Evolutionary conservation across 2,888 invertebrate species (phyloP), one percentile per base, ranked within the genome.

Genomic region (Melitaea athalia): DNA sequence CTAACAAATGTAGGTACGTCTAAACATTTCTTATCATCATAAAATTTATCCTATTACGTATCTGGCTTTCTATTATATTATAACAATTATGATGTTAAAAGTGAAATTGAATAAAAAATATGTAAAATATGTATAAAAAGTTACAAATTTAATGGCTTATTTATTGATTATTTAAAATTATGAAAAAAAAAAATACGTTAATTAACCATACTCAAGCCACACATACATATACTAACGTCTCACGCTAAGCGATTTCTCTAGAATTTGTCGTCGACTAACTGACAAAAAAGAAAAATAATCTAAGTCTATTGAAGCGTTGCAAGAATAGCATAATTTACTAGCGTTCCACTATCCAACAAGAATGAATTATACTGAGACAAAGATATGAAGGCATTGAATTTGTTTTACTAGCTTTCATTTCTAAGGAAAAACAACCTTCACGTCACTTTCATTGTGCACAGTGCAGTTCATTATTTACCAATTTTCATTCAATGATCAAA

Each of bases 401-500:
- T 80, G 83, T 83, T 83, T 84, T 81, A 80, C 80, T 76, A 75
- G 83, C 87, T 89, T 87, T 88, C 87, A 74, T 83, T 85, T 85
- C 76, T 78, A 77, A 82, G 79, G 83, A 85, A 86, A 85, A 87
- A 85, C 79, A 67, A 66, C 60, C 75, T 73, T 73, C 69, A 69
- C 76, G 80, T 79, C 78, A 80, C 82, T 86, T 81, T 84, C 81
- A 83, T 84, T 81, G 82, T 83, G 76, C 78, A 66, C 55, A 69
- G 68, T 75, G n/a, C n/a, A n/a, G n/a, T 75, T 77, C 65, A 63
- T 67, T 70, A 66, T 60, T 65, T 67, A 59, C 61, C 55, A 74
- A 68, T 71, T 76, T 76, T 76, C 76, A 76, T 75, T 72, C 70
- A 61, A 65, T 66, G 47, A 68, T 67, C 64, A 66, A 63, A 55